Percentiles rank a stretch among this genome's conserved stretches.
Evolutionary conservation across 2,797 vertebrate genomes (phyloP).

Genomic region (Rhinichthys osculus): DNA sequence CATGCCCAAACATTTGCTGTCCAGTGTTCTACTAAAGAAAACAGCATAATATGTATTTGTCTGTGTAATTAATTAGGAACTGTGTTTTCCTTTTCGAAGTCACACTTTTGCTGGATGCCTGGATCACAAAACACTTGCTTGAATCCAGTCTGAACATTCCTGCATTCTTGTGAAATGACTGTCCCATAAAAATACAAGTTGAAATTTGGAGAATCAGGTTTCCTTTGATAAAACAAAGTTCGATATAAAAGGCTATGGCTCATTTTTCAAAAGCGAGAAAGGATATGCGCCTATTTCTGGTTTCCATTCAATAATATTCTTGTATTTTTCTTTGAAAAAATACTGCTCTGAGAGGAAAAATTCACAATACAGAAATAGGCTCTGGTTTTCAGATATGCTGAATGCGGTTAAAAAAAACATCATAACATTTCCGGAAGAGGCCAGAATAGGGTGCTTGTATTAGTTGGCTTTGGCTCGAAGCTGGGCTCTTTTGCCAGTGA

Average conservation of each 20-base stretch:
- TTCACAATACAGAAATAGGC: not conserved
- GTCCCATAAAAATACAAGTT: not conserved
- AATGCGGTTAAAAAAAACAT: not conserved
- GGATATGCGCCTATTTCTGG: not conserved
- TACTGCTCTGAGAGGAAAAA: constrained; percentile 12
- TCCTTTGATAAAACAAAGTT: not conserved
- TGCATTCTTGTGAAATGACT: not conserved
- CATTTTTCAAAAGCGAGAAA: not conserved
- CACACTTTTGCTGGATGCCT: not conserved
- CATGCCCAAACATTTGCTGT: constrained; percentile 1
- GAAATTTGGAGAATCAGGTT: not conserved
- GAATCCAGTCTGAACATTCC: not conserved
- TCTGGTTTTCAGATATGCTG: constrained; percentile 7
- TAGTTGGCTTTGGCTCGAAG: constrained; percentile 99
- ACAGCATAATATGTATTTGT: not conserved
- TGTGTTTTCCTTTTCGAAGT: not conserved
- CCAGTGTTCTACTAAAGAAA: not conserved
- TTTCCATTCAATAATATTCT: constrained; percentile 19
- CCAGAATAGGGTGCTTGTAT: constrained; percentile 39
- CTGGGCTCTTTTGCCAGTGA: constrained; percentile 99
- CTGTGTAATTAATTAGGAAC: not conserved
- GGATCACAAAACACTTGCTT: not conserved
- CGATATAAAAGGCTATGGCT: not conserved
- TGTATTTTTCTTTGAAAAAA: constrained; percentile 22
- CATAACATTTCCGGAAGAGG: not conserved